These are phyloP conservation scores for Macroglossus sobrinus DNA, from an alignment of 2,113 vertebrate genomes.

Conservation along the genomic window DNA sequence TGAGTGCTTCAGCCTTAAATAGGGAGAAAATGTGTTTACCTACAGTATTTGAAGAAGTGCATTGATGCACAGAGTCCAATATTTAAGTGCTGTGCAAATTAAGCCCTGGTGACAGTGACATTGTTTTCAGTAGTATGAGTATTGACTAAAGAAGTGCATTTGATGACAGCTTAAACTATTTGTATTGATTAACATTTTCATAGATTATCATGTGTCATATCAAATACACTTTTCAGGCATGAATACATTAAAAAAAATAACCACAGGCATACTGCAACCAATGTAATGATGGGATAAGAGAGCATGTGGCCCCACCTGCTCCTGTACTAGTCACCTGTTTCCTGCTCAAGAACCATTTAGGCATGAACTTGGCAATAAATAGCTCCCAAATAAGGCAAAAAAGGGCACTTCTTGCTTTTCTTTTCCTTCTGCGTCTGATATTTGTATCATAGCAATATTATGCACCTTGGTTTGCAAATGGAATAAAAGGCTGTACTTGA, in stretches of 20 bases:
- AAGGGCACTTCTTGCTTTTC: constrained; percentile 78
- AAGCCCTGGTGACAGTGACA: constrained; percentile 97
- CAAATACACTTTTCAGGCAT: constrained; percentile 93
- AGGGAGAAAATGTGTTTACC: constrained; percentile 98
- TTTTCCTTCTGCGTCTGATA: constrained; percentile 56
- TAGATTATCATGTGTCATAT: constrained; percentile 99
- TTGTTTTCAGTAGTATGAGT: constrained; percentile 96
- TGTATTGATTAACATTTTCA: constrained; percentile 99
- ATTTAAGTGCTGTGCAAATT: constrained; percentile 98
- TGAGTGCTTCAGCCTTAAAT: constrained; percentile 94
- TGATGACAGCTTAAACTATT: constrained; percentile 99
- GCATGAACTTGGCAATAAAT: constrained; percentile 97
- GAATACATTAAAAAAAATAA: constrained; percentile 91
- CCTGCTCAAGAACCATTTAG: constrained; percentile 89
- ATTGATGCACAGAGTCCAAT: constrained; percentile 95
- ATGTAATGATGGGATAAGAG: constrained; percentile 79
- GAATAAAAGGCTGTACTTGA: constrained; percentile 69
- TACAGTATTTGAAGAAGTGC: constrained; percentile 91
- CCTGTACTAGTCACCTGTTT: constrained; percentile 91
- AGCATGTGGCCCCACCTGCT: constrained; percentile 81
- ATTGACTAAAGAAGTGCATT: constrained; percentile 95
- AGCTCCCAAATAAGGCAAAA: constrained; percentile 83
- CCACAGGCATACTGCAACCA: constrained; percentile 86
- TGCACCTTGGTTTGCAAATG: constrained; percentile 72
- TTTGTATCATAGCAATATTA: constrained; percentile 66